These are phyloP conservation scores for Antigone vipio DNA, from an alignment of 2,113 vertebrate genomes.

Conservation along the genomic window DNA sequence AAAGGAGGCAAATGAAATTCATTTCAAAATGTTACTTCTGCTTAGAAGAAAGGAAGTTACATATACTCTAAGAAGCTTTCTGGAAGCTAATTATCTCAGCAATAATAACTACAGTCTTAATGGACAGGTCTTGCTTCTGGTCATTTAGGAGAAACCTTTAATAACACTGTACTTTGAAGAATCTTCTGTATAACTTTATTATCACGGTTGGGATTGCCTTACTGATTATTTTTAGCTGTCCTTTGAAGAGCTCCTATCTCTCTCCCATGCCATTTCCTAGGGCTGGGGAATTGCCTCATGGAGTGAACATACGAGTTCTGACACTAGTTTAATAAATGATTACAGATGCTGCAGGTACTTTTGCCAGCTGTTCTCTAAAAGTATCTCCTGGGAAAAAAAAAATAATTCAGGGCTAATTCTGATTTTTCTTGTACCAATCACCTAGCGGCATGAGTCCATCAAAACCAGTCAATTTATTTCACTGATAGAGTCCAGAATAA, in stretches of 20 bases:
- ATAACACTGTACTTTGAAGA: slow-evolving; percentile 24
- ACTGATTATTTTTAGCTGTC: not conserved
- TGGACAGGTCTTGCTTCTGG: slow-evolving; percentile 1
- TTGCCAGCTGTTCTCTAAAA: not conserved
- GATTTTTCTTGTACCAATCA: not conserved
- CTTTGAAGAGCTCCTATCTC: not conserved
- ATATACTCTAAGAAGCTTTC: not conserved
- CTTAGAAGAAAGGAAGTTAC: slow-evolving; percentile 38
- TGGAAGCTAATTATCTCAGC: slow-evolving; percentile 53
- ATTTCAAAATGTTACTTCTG: slow-evolving; percentile 34
- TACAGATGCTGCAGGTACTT: not conserved
- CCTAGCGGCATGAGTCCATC: not conserved
- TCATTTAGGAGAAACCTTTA: not conserved
- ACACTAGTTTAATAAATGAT: not conserved
- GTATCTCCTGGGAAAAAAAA: not conserved
- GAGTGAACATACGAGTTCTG: not conserved
- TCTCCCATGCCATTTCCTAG: not conserved
- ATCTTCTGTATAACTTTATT: not conserved
- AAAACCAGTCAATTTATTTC: not conserved
- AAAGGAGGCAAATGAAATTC: slow-evolving; percentile 31
- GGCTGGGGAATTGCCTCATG: not conserved
- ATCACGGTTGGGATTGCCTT: slow-evolving; percentile 27
- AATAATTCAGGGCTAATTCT: not conserved
- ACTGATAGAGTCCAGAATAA: not conserved
- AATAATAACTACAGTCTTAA: slow-evolving; percentile 24